Evolutionary conservation across 2,888 invertebrate species (phyloP).

Genomic region (Sialis fuliginosa): DNA sequence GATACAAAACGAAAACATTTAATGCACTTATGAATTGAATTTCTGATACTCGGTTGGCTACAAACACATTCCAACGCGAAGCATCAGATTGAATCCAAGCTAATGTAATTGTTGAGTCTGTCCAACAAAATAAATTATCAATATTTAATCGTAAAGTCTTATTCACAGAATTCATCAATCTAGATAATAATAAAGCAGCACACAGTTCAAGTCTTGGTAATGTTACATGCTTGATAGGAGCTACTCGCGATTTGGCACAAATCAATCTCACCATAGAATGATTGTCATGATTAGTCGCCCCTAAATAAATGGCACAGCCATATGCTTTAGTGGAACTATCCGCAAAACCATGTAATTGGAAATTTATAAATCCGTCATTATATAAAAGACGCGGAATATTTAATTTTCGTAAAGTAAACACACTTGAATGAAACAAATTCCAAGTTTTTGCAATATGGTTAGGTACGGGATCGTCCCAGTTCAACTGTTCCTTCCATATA

Average conservation of each 20-base stretch:
- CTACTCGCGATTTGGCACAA: background rate
- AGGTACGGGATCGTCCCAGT: background rate
- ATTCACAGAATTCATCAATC: background rate
- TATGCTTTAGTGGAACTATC: slow-evolving; percentile 1
- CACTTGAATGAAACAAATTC: too few relatives aligned
- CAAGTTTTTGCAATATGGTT: too few relatives aligned
- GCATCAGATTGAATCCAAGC: background rate
- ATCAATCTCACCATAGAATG: background rate
- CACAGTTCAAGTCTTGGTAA: background rate
- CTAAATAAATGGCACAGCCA: background rate
- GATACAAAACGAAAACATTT: too few relatives aligned
- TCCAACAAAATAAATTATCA: background rate
- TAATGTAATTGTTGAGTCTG: background rate
- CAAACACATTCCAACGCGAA: background rate
- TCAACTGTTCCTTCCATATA: background rate
- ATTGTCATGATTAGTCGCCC: background rate
- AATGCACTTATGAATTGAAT: background rate
- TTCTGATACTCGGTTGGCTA: background rate
- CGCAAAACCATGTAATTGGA: background rate
- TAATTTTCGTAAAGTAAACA: too few relatives aligned
- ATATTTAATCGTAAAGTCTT: background rate
- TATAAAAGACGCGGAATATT: too few relatives aligned
- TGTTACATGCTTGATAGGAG: background rate
- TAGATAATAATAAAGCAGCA: background rate
- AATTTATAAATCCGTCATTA: too few relatives aligned